Evolutionary conservation across 2,797 vertebrate genomes (phyloP).

Genomic region (Siniperca undulata): DNA sequence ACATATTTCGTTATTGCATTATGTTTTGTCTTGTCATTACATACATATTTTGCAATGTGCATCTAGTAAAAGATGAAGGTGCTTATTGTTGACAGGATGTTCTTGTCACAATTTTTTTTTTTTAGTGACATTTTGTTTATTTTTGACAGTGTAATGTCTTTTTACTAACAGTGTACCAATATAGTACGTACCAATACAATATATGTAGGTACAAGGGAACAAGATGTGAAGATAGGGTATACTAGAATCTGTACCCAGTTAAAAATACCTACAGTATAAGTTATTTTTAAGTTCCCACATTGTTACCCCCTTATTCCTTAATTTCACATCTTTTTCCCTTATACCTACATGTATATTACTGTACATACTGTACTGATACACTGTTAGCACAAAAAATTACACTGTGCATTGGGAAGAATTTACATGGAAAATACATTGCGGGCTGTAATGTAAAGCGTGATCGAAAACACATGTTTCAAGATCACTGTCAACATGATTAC

Average conservation of each 20-base stretch:
- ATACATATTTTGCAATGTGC: not conserved
- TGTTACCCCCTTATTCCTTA: too few relatives aligned
- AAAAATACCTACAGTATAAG: too few relatives aligned
- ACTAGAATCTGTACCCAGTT: too few relatives aligned
- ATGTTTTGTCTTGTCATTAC: not conserved
- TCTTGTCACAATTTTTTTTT: not conserved
- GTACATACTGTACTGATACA: too few relatives aligned
- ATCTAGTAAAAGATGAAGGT: not conserved
- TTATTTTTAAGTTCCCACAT: too few relatives aligned
- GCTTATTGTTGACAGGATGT: not conserved
- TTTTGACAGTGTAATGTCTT: not conserved
- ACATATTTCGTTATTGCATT: not conserved
- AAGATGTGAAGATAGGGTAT: not conserved
- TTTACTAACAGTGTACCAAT: not conserved
- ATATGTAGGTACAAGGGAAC: not conserved
- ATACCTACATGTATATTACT: too few relatives aligned
- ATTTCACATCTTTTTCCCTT: too few relatives aligned
- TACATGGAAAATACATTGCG: too few relatives aligned
- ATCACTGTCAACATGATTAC: not conserved
- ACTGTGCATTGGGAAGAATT: too few relatives aligned
- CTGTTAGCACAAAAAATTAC: too few relatives aligned
- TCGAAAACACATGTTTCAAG: not conserved
- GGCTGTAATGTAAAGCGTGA: not conserved
- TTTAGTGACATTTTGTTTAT: not conserved
- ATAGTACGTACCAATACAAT: not conserved